Evolutionary conservation across 2,113 vertebrate genomes (phyloP), one percentile per base, ranked within the genome.

Genomic region (Pycnonotus jocosus): DNA sequence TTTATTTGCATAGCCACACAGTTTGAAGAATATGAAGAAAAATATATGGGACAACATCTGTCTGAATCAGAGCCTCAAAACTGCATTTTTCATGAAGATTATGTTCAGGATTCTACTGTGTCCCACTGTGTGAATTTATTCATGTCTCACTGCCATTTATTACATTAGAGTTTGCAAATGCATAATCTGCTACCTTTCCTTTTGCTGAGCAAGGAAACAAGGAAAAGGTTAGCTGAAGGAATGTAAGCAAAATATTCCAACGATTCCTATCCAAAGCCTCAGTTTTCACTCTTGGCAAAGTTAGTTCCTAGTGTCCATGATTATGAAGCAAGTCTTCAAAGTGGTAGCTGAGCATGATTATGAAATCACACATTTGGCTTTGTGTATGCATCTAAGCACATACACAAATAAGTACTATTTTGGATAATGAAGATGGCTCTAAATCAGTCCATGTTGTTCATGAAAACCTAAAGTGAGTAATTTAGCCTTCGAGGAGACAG

Each of bases 331-430:
- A 86, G 16, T 24, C 15, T 82, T 80, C 40, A 58, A 57, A 85
- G 13, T n/a, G 25, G n/a, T 58, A 53, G 44, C 44, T 81, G 31
- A 76, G 17, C 20, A 48, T 18, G 21, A 27, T 79, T 42, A 35
- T 17, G 15, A 81, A 68, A 62, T 65, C 20, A 35, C 14, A 51
- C 2, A 7, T 64, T 60, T 10, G 17, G 42, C 20, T 71, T 54
- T 85, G 9, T 50, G 23, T 28, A 18, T n/a, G 44, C 24, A 78
- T 33, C 51, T 51, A 50, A 78, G 48, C 54, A 61, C 19, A 40
- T 0, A 0, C 0, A 38, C 38, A 38, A 38, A 38, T n/a, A 51
- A 61, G 9, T 30, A 21, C 14, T 56, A 3, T 58, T 80, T 13
- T 72, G 18, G 27, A 44, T 38, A 78, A 61, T 33, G 13, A 76